Evolutionary conservation across 2,797 vertebrate genomes (phyloP), one percentile per base, ranked within the genome.

Genomic region (Hydrolagus colliei): DNA sequence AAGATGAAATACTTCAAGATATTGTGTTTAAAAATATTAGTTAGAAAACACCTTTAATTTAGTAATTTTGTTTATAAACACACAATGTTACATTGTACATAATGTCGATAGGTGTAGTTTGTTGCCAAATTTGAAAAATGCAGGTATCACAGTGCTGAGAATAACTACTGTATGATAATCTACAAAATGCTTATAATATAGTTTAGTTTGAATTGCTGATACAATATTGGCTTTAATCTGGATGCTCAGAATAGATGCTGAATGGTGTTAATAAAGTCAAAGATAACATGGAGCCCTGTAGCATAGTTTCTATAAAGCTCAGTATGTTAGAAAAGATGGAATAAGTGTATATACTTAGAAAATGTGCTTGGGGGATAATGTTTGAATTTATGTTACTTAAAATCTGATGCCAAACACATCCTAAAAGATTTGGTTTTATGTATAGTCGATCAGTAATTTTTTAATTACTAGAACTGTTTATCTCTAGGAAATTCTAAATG

Each of bases 241-340:
- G 22, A 59, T 77, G n/a, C 20, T 32, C 27, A 27, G 41, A 52
- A 52, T 52, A 6, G 41, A 52, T 52, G 61, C 65, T 14, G 7
- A 80, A 27, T 80, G 32, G n/a, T 80, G n/a, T 16, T 65, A 67
- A 79, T 79, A 61, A 63, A 22, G n/a, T 63, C 76, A 79, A 78
- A 79, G 16, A 12, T 11, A 1, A 59, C n/a, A 2, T 79, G 22
- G 52, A 79, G 14, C 59, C 75, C 4, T 61, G 75, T 77, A 77
- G 52, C 75, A 61, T 61, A 10, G 18, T 22, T 61, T 77, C 41
- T 59, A 3, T 59, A 20, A 5, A 59, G 75, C 18, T 9, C 59
- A 59, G 75, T 9, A 18, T 61, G 52, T 61, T 77, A 61, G 41
- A 52, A 75, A 61, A 59, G 18, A 41, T 77, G 75, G 61, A 61